Percentiles rank a stretch among this genome's conserved stretches.
phyloP scores from a whole-genome alignment of 2,888 invertebrate genomes.

The Nesidiocoris tenuis region DNA sequence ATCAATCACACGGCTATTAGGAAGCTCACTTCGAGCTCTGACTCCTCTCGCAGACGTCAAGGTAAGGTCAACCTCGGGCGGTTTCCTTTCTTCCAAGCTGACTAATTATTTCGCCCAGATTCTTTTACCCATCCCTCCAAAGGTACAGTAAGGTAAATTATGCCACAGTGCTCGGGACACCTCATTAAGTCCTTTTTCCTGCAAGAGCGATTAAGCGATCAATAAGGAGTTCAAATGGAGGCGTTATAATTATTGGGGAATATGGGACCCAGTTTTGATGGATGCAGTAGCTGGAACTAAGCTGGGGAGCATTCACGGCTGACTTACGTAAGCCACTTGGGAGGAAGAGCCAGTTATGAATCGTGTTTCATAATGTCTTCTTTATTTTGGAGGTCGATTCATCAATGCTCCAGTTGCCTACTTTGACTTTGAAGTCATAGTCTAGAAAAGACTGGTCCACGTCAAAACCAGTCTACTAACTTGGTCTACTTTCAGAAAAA shows the following conservation, averaged over 20 bases:
- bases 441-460: no score
- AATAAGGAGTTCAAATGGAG: neutral
- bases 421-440: no score
- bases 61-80: constrained; percentile 17
- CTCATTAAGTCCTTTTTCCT: constrained; percentile 18
- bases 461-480: no score
- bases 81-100: constrained; percentile 1
- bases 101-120: constrained; percentile 29
- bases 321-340: neutral
- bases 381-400: neutral
- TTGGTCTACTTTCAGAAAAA: no score
- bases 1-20: constrained; percentile 31
- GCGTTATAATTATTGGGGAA: neutral
- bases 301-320: neutral
- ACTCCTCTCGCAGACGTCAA: constrained; percentile 24
- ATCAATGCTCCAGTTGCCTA: neutral
- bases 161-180: constrained; percentile 1
- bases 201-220: neutral
- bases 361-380: neutral
- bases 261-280: neutral
- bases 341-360: neutral
- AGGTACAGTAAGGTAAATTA: neutral
- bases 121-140: constrained; percentile 4
- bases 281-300: neutral
- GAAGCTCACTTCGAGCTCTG: neutral